Conservation (phyloP, 1,140 invertebrate genomes). For the Samia ricini region DNA sequence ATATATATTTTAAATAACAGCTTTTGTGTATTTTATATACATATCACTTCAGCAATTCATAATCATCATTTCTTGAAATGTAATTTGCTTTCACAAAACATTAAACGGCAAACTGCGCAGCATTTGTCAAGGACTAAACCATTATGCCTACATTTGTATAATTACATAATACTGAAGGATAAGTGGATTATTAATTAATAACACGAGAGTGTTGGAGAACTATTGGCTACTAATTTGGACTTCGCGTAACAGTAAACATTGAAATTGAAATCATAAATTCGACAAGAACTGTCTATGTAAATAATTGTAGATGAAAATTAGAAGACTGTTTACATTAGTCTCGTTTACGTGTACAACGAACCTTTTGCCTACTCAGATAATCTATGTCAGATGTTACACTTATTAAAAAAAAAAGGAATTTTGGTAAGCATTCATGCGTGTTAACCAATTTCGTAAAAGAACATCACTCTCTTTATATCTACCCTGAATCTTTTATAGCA, state of each 20-base stretch:
- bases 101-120: too few relatives aligned
- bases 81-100: too few relatives aligned
- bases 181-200: neutral
- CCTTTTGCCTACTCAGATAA: neutral
- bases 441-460: too few relatives aligned
- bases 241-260: neutral
- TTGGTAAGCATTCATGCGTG: too few relatives aligned
- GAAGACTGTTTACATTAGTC: neutral
- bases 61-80: too few relatives aligned
- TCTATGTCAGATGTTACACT: neutral
- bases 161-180: neutral
- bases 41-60: too few relatives aligned
- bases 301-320: neutral
- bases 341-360: neutral
- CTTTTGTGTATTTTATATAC: too few relatives aligned
- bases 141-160: neutral
- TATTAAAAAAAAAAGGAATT: too few relatives aligned
- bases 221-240: neutral
- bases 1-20: too few relatives aligned
- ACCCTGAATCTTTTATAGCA: too few relatives aligned
- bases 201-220: neutral
- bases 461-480: too few relatives aligned
- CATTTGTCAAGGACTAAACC: too few relatives aligned
- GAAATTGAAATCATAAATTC: neutral
- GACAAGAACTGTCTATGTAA: neutral